Conservation (phyloP, 2,113 vertebrate species). For the Piprites chloris region DNA sequence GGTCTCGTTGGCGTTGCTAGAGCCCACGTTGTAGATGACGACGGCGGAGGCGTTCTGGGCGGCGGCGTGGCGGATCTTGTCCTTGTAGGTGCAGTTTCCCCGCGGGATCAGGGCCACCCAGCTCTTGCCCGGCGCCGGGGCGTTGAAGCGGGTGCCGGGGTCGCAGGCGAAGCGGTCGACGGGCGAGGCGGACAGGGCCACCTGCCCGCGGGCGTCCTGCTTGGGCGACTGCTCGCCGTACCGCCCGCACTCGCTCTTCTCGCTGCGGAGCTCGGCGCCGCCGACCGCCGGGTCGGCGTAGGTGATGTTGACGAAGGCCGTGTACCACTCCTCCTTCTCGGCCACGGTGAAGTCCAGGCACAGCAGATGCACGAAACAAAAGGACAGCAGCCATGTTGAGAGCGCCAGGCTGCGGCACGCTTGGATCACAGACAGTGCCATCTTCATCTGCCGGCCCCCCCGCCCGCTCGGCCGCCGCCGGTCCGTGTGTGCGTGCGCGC, state of each 20-base stretch:
- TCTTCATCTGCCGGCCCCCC: slow-evolving; percentile 56
- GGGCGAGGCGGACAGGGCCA: slow-evolving; percentile 76
- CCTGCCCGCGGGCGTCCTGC: slow-evolving; percentile 87
- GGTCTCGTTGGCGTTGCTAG: slow-evolving; percentile 87
- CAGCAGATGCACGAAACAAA: slow-evolving; percentile 94
- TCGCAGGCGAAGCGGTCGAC: slow-evolving; percentile 88
- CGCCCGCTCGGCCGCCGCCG: not conserved
- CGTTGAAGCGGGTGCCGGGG: slow-evolving; percentile 81
- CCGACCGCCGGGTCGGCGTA: slow-evolving; percentile 82
- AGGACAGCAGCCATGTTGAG: slow-evolving; percentile 96
- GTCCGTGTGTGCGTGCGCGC: not conserved
- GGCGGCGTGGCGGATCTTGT: slow-evolving; percentile 91
- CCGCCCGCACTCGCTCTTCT: slow-evolving; percentile 94
- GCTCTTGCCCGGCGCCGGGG: slow-evolving; percentile 64
- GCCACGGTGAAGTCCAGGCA: slow-evolving; percentile 97
- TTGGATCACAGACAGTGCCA: slow-evolving; percentile 88
- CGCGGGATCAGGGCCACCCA: slow-evolving; percentile 93
- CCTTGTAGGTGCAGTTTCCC: slow-evolving; percentile 89
- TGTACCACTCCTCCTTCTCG: slow-evolving; percentile 99
- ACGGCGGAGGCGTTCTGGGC: slow-evolving; percentile 91
- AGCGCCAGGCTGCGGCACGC: slow-evolving; percentile 95
- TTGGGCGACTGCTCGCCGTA: slow-evolving; percentile 97
- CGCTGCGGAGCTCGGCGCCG: slow-evolving; percentile 79
- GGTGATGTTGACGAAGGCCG: slow-evolving; percentile 96
- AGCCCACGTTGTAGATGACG: slow-evolving; percentile 90